A percentile compares a stretch with the other conserved stretches of the same genome.
These are phyloP conservation scores for Eucidaris tribuloides DNA, from an alignment of 35 echinoderm and acorn worm genomes.

Conservation along the genomic window DNA sequence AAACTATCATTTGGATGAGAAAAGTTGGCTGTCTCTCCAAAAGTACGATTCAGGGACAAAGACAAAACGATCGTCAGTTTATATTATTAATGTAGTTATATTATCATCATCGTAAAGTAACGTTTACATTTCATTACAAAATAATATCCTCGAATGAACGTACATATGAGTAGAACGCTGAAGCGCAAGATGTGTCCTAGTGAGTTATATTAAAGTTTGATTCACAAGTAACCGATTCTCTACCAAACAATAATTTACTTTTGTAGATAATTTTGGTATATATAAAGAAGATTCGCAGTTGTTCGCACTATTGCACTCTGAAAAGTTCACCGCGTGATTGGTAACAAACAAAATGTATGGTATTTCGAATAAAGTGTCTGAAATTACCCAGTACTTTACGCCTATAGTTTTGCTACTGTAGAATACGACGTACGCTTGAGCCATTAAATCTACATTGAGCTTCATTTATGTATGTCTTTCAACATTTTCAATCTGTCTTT, in stretches of 20 bases:
- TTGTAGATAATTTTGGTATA: background rate
- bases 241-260: background rate
- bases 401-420: background rate
- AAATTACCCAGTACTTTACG: background rate
- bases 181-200: too few species aligned
- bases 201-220: background rate
- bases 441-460: background rate
- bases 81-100: too few species aligned
- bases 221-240: background rate
- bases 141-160: too few species aligned
- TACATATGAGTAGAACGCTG: too few species aligned
- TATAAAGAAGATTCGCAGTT: background rate
- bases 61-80: too few species aligned
- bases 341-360: constrained; percentile 9
- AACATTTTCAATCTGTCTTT: background rate
- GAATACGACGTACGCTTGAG: background rate
- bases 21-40: too few species aligned
- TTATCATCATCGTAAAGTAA: too few species aligned
- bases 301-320: background rate
- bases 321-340: background rate
- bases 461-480: background rate
- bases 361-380: constrained; percentile 14
- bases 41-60: too few species aligned
- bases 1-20: too few species aligned
- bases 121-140: too few species aligned